Evolutionary conservation across 2,113 vertebrate genomes (phyloP), one percentile per base, ranked within the genome.

Genomic region (Cottus gobio): DNA sequence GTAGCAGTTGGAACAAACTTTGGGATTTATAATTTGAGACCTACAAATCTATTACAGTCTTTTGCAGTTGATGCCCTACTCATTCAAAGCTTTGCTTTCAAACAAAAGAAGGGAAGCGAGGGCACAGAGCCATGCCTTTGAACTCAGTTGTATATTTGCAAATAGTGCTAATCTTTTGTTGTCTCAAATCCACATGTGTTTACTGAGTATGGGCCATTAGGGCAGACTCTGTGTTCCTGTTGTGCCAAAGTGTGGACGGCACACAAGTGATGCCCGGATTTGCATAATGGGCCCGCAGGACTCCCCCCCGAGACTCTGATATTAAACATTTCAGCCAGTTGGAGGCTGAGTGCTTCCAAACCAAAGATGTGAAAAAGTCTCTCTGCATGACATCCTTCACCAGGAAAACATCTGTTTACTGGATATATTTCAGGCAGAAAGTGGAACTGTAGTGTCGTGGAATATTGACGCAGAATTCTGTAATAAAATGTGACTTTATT

Each of bases 81-180:
- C 75, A 61, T 79, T 85, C 80, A 82, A 75, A 83, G 75, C 73
- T 68, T 58, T 28, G 77, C 16, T 9, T 48, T 46, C 63, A 87
- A 39, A 87, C 90, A 93, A 90, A 63, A 76, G 87, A 90, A 91
- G 90, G 90, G 89, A 92, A 92, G 93, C 86, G 48, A 85, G 71
- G 24, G 36, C 12, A 54, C 50, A 22, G 63, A 61, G 68, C 46
- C 15, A 4, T 71, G 91, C 85, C 93, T 95, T 94, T 93, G 94
- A 95, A 94, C 93, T 93, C 92, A 75, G 92, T 71, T 93, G 91
- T 90, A 88, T 93, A 91, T 95, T 94, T 94, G 93, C 90, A 91
- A 93, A 89, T 93, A 91, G 93, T 88, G 87, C 79, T 92, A 90
- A 93, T 95, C 94, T 95, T 94, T 94, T 95, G 93, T 95, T 91